Base-by-base conservation (phyloP, 2,113 vertebrate genomes). In the Circaetus cinerascens region DNA sequence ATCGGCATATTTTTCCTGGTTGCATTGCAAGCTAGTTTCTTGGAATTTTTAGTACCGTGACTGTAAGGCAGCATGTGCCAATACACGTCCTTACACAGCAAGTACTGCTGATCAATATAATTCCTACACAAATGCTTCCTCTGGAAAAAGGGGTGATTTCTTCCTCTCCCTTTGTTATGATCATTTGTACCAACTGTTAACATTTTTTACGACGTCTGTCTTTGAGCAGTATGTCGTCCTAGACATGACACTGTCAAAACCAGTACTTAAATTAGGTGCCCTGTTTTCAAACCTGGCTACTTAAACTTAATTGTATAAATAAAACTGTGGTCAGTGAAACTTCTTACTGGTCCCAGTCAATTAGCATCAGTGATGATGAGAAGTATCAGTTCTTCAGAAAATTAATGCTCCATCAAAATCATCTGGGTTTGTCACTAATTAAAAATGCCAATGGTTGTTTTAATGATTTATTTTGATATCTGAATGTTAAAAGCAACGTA, bases 401-500 rank as follows among this genome's bases (percentile, higher is more conserved):
- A 92, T 80, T 50, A 86, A 46, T 5, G 56, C 9, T 95, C 10
- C 36, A 67, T 67, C 59, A 93, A 74, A 86, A 83, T 67, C 0
- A 82, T 79, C n/a, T 57, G 71, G 36, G 56, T 72, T 62, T 91
- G 48, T 85, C 32, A 68, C 51, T 66, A 64, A 88, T 86, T 91
- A 77, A 83, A 92, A 88, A 76, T 68, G 41, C 43, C 59, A 59
- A 7, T 64, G 23, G 41, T 79, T 73, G 10, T 72, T 95, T 80
- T 73, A 94, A 59, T 86, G 85, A 79, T 85, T 88, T 76, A 43
- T 87, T 89, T 95, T 96, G 26, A 72, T 68, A 86, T 82, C 53
- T 73, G 32, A 86, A 84, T 87, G 32, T 46, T 86, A 92, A 94
- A 93, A 90, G 57, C 36, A 93, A 91, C 14, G 38, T 46, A 94